Percentiles rank a stretch among this genome's conserved stretches.
phyloP scores from a whole-genome alignment of 1,140 invertebrate species.

The Drosophila fuyamai region DNA sequence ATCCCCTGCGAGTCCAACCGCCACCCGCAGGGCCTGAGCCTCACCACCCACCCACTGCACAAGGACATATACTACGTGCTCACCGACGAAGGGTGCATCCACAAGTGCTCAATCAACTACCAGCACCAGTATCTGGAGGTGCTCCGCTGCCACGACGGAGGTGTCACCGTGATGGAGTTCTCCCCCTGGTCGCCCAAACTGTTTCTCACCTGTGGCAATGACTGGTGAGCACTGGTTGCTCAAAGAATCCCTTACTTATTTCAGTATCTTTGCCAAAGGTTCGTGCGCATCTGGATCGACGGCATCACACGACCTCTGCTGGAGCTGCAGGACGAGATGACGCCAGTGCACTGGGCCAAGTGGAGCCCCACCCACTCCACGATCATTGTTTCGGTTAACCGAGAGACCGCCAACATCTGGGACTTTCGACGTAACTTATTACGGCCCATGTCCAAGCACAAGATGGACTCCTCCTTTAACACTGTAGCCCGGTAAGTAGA shows the following conservation, averaged over 20 bases:
- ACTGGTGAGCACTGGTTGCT: slow-evolving; percentile 86
- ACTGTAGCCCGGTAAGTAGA: slow-evolving; percentile 51
- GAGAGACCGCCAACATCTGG: slow-evolving; percentile 89
- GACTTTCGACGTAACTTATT: slow-evolving; percentile 89
- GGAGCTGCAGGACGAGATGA: slow-evolving; percentile 86
- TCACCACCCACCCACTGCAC: slow-evolving; percentile 88
- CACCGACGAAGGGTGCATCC: slow-evolving; percentile 93
- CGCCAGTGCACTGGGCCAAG: slow-evolving; percentile 88
- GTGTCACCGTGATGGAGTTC: slow-evolving; percentile 91
- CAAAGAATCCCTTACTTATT: background rate
- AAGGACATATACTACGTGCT: slow-evolving; percentile 91
- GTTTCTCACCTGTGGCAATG: slow-evolving; percentile 93
- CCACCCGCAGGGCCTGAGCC: slow-evolving; percentile 87
- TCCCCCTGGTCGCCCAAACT: slow-evolving; percentile 92
- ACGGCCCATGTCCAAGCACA: slow-evolving; percentile 86
- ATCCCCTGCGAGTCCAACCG: slow-evolving; percentile 63
- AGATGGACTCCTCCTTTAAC: slow-evolving; percentile 76
- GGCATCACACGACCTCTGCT: slow-evolving; percentile 88
- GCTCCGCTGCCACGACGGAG: slow-evolving; percentile 91
- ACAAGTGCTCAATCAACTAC: slow-evolving; percentile 90
- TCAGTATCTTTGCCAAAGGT: slow-evolving; percentile 57
- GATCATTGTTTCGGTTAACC: slow-evolving; percentile 90
- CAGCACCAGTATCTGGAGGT: slow-evolving; percentile 89
- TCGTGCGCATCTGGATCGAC: slow-evolving; percentile 91
- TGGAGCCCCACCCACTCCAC: slow-evolving; percentile 94